These are phyloP conservation scores for Darwinula stevensoni DNA, from an alignment of 2,888 invertebrate genomes.

Conservation along the genomic window DNA sequence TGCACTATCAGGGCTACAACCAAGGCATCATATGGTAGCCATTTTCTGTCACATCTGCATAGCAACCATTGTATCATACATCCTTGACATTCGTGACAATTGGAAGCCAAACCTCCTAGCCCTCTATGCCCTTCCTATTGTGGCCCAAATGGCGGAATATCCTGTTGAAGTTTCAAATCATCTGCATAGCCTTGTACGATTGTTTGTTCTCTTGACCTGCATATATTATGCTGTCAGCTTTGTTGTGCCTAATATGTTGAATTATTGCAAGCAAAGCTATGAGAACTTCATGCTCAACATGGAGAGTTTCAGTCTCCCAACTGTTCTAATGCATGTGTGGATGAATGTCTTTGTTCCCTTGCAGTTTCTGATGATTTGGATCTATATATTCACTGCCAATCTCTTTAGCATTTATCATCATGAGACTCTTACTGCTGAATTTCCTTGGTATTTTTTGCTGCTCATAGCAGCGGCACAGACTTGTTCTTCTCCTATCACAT, in stretches of 20 bases:
- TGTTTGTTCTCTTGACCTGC: constrained; percentile 16
- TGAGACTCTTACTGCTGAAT: constrained; percentile 10
- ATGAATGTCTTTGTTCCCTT: constrained; percentile 14
- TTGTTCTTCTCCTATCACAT: constrained; percentile 20
- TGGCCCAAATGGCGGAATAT: constrained; percentile 18
- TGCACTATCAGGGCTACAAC: constrained; percentile 9
- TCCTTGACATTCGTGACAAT: constrained; percentile 12
- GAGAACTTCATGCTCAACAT: too few species aligned
- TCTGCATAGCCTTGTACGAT: constrained; percentile 19
- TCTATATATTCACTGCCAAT: constrained; percentile 18
- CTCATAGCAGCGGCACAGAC: constrained; percentile 17
- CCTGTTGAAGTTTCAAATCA: constrained; percentile 15
- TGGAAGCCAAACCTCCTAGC: constrained; percentile 15
- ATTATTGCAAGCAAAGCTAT: constrained; percentile 13
- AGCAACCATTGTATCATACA: constrained; percentile 12
- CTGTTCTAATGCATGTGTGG: too few species aligned
- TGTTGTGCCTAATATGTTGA: constrained; percentile 14
- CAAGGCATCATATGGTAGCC: constrained; percentile 9
- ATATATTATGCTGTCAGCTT: constrained; percentile 17
- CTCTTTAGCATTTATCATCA: too few species aligned
- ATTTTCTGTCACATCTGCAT: constrained; percentile 9
- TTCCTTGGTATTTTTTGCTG: constrained; percentile 16
- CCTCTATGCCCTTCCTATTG: constrained; percentile 19
- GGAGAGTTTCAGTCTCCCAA: too few species aligned
- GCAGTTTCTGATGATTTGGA: constrained; percentile 22